Evolutionary conservation across 2,888 invertebrate genomes (phyloP), one percentile per base, ranked within the genome.

Genomic region (Ichneumoninae sp.): DNA sequence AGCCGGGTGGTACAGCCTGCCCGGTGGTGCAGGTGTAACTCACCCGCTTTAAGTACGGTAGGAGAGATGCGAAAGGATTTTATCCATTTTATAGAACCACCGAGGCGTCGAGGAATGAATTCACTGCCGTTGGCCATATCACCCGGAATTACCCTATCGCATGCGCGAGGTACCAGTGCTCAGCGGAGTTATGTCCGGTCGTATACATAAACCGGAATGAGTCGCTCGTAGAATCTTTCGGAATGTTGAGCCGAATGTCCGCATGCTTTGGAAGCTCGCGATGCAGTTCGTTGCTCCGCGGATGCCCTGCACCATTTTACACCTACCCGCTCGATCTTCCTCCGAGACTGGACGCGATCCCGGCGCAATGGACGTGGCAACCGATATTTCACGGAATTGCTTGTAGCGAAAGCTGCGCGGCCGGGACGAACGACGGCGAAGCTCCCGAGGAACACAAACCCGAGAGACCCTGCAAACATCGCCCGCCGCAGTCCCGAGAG

Each of bases 241-340:
- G 22, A 44, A 13, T 44, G 7, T 10, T 44, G 8, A 6, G 13
- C 36, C 19, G n/a, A 73, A 70, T 65, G 50, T 30, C 68, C 73
- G 57, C 73, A 70, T 74, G 81, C 83, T 86, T 87, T 84, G 86
- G 85, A 83, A 88, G 86, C 86, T 88, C 44, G 44, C 85, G 89
- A 87, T 88, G 90, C 88, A 89, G 89, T 90, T 91, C 89, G 89
- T 76, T 83, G 73, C 88, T 89, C 89, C 89, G 88, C 89, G 89
- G 89, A 90, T 88, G 90, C 88, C 88, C 89, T 19, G 69, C 88
- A 88, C 90, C 40, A 40, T 88, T 91, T 91, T 89, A 85, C 91
- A 91, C 89, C 89, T 89, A 40, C 40, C 89, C 86, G 80, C 83
- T 87, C 36, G 73, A 60, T 73, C 60, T 68, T 30, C 54, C 63